phyloP scores from a whole-genome alignment of 2,113 vertebrate genomes.

The Plotosus lineatus region DNA sequence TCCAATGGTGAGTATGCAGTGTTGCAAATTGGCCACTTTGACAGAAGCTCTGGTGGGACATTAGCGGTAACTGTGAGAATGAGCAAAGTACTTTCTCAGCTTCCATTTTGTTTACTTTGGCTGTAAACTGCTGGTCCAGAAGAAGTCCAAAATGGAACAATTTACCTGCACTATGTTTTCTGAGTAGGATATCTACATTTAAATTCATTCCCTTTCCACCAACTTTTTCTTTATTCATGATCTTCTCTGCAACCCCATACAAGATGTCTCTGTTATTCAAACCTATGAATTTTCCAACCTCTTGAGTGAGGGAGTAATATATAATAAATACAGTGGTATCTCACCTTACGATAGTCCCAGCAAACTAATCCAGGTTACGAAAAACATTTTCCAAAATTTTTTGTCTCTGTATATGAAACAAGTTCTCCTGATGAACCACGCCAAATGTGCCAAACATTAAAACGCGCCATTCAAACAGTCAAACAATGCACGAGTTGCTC shows the following conservation, averaged over 20 bases:
- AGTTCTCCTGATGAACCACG: no score
- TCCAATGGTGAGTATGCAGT: constrained; percentile 32
- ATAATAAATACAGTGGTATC: no score
- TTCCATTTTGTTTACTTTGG: constrained; percentile 70
- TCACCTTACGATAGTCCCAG: no score
- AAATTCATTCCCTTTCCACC: background rate
- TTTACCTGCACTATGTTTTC: constrained; percentile 60
- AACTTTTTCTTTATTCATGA: background rate
- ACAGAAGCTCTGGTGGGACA: constrained; percentile 57
- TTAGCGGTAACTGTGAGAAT: constrained; percentile 61
- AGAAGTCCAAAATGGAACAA: constrained; percentile 53
- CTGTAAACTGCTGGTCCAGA: constrained; percentile 54
- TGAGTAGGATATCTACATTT: constrained; percentile 17
- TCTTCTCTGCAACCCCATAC: constrained; percentile 35
- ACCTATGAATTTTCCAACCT: background rate
- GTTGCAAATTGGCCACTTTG: constrained; percentile 49
- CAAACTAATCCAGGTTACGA: no score
- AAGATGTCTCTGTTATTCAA: background rate
- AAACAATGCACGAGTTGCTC: no score
- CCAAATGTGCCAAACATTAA: no score
- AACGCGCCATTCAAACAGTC: no score
- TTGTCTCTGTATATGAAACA: no score
- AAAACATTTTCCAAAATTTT: no score
- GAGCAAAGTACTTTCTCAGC: constrained; percentile 58
- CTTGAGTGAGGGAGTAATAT: background rate